Evolutionary conservation across 2,888 invertebrate genomes (phyloP), one percentile per base, ranked within the genome.

Genomic region (Ophioninae sp.): DNA sequence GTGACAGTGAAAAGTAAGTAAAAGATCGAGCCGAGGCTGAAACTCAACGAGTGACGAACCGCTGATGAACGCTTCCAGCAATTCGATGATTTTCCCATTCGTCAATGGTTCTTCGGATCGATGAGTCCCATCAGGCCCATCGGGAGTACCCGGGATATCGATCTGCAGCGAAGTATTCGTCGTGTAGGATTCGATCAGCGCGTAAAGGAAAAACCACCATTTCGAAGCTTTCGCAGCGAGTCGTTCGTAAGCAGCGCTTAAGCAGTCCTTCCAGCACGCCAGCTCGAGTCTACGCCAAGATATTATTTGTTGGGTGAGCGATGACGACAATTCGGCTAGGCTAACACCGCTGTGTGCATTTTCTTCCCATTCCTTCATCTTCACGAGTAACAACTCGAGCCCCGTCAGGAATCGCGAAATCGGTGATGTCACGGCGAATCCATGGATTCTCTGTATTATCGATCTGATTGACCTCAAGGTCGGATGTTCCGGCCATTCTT

Each of bases 281-380:
- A 99, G 94, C 92, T 99, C 99, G 39, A 98, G 92, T 91, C 97
- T 97, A 81, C 99, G 95, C 99, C 99, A 99, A 72, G 95, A 94
- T 68, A 99, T 96, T 72, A 99, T 96, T 90, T 97, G 96, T 84
- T 96, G 95, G 0, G 97, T 97, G 0, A 99, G 94, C 41, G 95
- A 94, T 41, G 95, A 93, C n/a, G 97, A 95, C 82, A 97, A 94
- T 0, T 95, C 94, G 0, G 95, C 94, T 89, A 99, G 93, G 85
- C 97, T 97, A 82, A 99, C 97, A 7, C 96, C 96, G 86, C 95
- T 95, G 89, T 98, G 97, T 0, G 99, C 98, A 87, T 97, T 97
- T 88, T 96, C 96, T 92, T 99, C 98, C 99, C 99, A 99, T 89
- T 98, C 97, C 86, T 98, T 95, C 73, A 97, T 94, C 89, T 97